phyloP scores from a whole-genome alignment of 2,113 vertebrate genomes.

The Chrysemys picta region DNA sequence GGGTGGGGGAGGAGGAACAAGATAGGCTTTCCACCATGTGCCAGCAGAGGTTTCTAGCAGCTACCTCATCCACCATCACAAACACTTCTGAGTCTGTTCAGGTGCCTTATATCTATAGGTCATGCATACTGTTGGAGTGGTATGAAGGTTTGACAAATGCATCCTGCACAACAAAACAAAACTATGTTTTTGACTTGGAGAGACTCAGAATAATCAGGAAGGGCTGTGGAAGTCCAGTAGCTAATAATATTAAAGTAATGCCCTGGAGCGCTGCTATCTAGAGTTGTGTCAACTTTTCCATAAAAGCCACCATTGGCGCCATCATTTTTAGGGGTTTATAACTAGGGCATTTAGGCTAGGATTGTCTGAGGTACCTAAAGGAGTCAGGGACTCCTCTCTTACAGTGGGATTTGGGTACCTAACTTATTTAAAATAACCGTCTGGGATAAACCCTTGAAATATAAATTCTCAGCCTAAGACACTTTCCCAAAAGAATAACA shows the following conservation, averaged over 20 bases:
- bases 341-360: not conserved
- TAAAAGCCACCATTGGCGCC: not conserved
- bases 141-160: not conserved
- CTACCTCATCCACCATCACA: slow-evolving; percentile 72
- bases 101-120: slow-evolving; percentile 77
- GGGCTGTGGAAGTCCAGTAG: not conserved
- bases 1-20: slow-evolving; percentile 17
- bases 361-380: not conserved
- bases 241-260: not conserved
- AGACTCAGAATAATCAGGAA: slow-evolving; percentile 6
- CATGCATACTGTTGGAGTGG: not conserved
- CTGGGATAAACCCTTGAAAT: not conserved
- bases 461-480: not conserved
- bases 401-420: rapidly evolving
- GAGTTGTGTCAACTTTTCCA: not conserved
- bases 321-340: slow-evolving; percentile 7
- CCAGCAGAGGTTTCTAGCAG: slow-evolving; percentile 46
- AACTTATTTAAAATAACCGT: not conserved
- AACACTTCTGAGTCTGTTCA: slow-evolving; percentile 62
- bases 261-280: not conserved
- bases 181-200: not conserved
- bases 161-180: not conserved
- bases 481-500: not conserved
- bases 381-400: rapidly evolving
- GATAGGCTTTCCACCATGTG: not conserved